Evolutionary conservation across 2,888 invertebrate species (phyloP).

Genomic region (Clitarchus hookeri): DNA sequence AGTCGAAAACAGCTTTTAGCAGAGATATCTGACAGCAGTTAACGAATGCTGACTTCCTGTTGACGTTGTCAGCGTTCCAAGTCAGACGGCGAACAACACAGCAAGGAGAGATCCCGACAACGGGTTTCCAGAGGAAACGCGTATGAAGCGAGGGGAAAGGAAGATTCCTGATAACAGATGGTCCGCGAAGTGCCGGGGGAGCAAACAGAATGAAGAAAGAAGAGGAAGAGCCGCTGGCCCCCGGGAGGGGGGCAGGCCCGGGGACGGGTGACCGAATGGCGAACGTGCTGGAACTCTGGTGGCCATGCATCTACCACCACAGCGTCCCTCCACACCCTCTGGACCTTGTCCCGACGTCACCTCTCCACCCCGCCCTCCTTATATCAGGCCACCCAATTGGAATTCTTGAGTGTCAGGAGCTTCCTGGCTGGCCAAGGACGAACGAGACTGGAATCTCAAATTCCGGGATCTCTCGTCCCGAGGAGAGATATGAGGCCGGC

Average conservation of each 20-base stretch:
- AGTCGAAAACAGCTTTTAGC: too few relatives aligned
- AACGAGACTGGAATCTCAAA: not conserved
- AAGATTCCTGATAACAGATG: not conserved
- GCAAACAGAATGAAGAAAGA: not conserved
- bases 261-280: not conserved
- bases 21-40: too few relatives aligned
- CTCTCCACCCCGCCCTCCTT: not conserved
- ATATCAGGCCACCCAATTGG: not conserved
- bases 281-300: conserved; percentile 4
- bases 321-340: not conserved
- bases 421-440: not conserved
- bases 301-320: not conserved
- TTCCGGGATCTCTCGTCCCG: not conserved
- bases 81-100: too few relatives aligned
- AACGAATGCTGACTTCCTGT: too few relatives aligned
- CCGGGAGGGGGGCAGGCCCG: too few relatives aligned
- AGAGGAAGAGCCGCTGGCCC: not conserved
- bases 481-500: not conserved
- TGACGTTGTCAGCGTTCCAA: too few relatives aligned
- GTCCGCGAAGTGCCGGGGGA: not conserved
- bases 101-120: too few relatives aligned
- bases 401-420: not conserved
- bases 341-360: not conserved
- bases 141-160: not conserved
- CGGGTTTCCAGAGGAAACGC: too few relatives aligned